Evolutionary conservation across 2,113 vertebrate genomes (phyloP).

Genomic region (Odontesthes bonariensis): DNA sequence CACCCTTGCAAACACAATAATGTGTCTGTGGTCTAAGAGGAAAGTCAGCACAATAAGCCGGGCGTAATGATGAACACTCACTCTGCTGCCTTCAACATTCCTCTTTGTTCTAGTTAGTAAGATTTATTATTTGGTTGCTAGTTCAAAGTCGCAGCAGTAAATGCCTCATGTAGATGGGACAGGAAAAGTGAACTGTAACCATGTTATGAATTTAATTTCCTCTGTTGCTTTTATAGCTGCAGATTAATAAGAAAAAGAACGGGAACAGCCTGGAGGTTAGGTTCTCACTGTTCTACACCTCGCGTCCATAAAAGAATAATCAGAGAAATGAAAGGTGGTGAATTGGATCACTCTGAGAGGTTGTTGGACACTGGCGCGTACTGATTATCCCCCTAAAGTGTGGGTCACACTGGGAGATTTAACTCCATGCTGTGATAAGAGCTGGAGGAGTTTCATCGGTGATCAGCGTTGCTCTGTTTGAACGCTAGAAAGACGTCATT

Average conservation of each 20-base stretch:
- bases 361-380: slow-evolving; percentile 28
- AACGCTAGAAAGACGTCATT: too few species aligned
- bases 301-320: slow-evolving; percentile 42
- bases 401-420: too few species aligned
- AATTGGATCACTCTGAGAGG: too few species aligned
- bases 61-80: slow-evolving; percentile 41
- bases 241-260: slow-evolving; percentile 67
- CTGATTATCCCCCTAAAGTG: too few species aligned
- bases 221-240: slow-evolving; percentile 53
- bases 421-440: too few species aligned
- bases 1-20: slow-evolving; percentile 51
- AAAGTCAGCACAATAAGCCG: slow-evolving; percentile 66
- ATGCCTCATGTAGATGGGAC: slow-evolving; percentile 66
- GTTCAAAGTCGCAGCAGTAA: slow-evolving; percentile 70
- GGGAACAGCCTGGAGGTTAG: slow-evolving; percentile 62
- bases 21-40: slow-evolving; percentile 61
- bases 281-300: slow-evolving; percentile 44
- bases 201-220: slow-evolving; percentile 47
- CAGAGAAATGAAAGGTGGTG: slow-evolving; percentile 8
- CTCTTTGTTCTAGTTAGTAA: slow-evolving; percentile 44
- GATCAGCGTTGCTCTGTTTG: too few species aligned
- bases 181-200: slow-evolving; percentile 57
- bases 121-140: slow-evolving; percentile 71
- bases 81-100: slow-evolving; percentile 33
- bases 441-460: too few species aligned